Evolutionary conservation across 2,113 vertebrate genomes (phyloP).

Genomic region (Bungarus multicinctus): DNA sequence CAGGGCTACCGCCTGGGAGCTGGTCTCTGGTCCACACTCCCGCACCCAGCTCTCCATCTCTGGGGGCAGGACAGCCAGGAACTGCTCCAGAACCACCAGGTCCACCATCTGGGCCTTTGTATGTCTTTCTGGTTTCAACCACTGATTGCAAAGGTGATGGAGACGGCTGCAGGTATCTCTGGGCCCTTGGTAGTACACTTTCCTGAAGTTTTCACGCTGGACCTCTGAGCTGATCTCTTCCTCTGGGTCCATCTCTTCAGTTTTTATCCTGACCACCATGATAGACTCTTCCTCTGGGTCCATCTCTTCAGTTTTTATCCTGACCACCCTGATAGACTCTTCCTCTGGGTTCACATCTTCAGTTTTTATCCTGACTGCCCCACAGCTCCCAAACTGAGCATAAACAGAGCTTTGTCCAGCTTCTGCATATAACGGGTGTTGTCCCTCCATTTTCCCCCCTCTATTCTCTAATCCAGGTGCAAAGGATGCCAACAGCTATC

Average conservation of each 20-base stretch:
- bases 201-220: background rate
- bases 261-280: background rate
- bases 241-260: no score
- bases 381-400: background rate
- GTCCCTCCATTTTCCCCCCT: background rate
- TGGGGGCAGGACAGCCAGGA: background rate
- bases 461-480: background rate
- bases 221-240: background rate
- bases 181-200: background rate
- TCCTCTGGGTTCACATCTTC: fast-evolving
- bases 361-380: background rate
- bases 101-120: background rate
- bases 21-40: background rate
- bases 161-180: background rate
- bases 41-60: background rate
- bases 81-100: background rate
- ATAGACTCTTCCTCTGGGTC: background rate
- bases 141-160: background rate
- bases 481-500: background rate
- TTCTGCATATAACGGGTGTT: background rate
- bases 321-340: background rate
- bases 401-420: background rate
- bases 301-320: background rate
- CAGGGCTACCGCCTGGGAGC: background rate
- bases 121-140: background rate